phyloP scores from a whole-genome alignment of 2,888 invertebrate genomes.

The Eristalinus aeneus region DNA sequence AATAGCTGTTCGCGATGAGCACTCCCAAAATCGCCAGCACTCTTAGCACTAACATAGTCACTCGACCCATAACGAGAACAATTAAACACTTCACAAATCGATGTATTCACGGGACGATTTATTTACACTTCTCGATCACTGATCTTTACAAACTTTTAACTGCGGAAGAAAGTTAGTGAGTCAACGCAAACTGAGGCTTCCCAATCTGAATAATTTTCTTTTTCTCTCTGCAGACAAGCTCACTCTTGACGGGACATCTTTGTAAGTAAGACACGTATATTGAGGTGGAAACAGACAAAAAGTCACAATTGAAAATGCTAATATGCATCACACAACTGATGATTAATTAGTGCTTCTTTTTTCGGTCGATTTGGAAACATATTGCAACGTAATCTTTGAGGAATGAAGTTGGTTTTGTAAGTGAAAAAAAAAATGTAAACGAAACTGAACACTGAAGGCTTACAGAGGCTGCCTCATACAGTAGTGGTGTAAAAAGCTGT shows the following conservation, averaged over 20 bases:
- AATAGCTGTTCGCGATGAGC: slow-evolving; percentile 54
- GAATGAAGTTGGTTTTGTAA: not conserved
- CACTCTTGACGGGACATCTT: not conserved
- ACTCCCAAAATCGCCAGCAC: slow-evolving; percentile 53
- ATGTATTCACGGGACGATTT: not conserved
- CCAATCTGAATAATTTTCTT: not conserved
- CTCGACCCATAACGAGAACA: slow-evolving; percentile 40
- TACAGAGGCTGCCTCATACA: not conserved
- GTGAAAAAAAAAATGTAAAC: not conserved
- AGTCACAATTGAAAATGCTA: not conserved
- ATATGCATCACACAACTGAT: not conserved
- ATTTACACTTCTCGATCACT: not conserved
- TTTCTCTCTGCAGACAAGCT: not conserved
- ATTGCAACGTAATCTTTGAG: not conserved
- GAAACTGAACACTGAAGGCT: not conserved
- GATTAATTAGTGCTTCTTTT: slow-evolving; percentile 5
- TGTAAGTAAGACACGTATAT: slow-evolving; percentile 1
- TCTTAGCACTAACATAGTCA: slow-evolving; percentile 57
- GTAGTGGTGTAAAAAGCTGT: not conserved
- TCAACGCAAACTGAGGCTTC: not conserved
- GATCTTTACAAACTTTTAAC: not conserved
- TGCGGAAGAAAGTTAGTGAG: not conserved
- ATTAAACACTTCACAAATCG: not conserved
- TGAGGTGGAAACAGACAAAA: slow-evolving; percentile 2
- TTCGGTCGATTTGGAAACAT: slow-evolving; percentile 9